Base-by-base conservation (phyloP, 2,797 vertebrate species). In the Megaceryle alcyon region DNA sequence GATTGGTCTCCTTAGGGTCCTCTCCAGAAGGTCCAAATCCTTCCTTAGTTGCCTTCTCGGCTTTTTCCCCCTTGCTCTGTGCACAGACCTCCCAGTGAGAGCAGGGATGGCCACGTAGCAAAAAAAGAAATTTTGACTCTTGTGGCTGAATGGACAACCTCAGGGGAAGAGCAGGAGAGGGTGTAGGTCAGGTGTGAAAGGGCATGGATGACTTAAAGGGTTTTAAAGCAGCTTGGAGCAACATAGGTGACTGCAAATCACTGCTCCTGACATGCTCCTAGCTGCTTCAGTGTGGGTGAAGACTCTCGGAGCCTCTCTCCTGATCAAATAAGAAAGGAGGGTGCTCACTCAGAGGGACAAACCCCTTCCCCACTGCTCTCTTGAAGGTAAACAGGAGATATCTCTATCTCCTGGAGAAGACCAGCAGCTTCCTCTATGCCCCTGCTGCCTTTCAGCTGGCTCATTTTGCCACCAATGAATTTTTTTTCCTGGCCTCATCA, bases 101-200 rank as follows among this genome's bases (percentile, higher is more conserved):
- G 44, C 56, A n/a, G n/a, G 26, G 39, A 8, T 16, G 44, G 29
- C 21, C 60, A 22, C 2, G 1, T 35, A 53, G 41, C 1, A 3
- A 16, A 20, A 12, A 9, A 46, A 57, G 80, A 37, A 48, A 76
- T 82, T n/a, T 22, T 1, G 3, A 54, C 46, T 86, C 49, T n/a
- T 51, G 43, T 0, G 2, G 7, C 12, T 16, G 70, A 63, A 35
- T 0, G 1, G 41, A 29, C 3, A 6, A 5, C 16, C 10, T 25
- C 44, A 25, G 6, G 26, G 10, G 53, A 59, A 49, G 60, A 23
- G 73, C 44, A 66, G 63, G 23, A 57, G 13, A 57, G 19, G n/a
- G 15, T 12, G 22, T 4, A 39, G 73, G 22, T 59, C 69, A 23
- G 70, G 65, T 31, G 46, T 22, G 66, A 81, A 15, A 29, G 73